A percentile compares a stretch with the other conserved stretches of the same genome.
Evolutionary conservation across 2,888 invertebrate genomes (phyloP).

Genomic region (Macrosiphum euphorbiae): DNA sequence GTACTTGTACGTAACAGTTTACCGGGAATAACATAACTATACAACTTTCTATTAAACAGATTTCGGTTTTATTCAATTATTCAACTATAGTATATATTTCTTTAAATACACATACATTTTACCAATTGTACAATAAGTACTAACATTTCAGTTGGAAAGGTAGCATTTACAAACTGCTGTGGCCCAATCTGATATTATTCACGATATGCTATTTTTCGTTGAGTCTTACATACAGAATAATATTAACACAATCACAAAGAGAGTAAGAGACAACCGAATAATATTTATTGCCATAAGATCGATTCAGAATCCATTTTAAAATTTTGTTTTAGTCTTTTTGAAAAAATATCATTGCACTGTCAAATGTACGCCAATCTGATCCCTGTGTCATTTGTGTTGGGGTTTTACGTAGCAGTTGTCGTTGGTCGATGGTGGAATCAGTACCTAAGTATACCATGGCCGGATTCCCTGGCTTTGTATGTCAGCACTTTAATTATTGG

Average conservation of each 20-base stretch:
- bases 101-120: neutral
- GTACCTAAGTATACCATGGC: slow-evolving; percentile 91
- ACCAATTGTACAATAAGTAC: neutral
- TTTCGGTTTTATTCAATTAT: neutral
- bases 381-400: slow-evolving; percentile 94
- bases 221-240: slow-evolving; percentile 70
- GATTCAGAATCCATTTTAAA: neutral
- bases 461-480: slow-evolving; percentile 90
- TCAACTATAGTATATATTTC: neutral
- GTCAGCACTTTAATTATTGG: slow-evolving; percentile 91
- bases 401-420: slow-evolving; percentile 92
- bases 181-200: slow-evolving; percentile 71
- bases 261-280: slow-evolving; percentile 68
- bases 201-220: slow-evolving; percentile 70
- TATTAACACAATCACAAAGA: slow-evolving; percentile 69
- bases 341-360: slow-evolving; percentile 67
- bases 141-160: slow-evolving; percentile 71
- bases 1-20: neutral
- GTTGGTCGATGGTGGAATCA: slow-evolving; percentile 97
- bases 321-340: slow-evolving; percentile 67
- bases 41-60: neutral
- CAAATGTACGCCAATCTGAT: slow-evolving; percentile 81
- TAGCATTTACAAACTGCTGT: slow-evolving; percentile 72
- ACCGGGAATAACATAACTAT: neutral
- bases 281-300: neutral